A percentile compares a stretch with the other conserved stretches of the same genome.
phyloP scores from a whole-genome alignment of 2,113 vertebrate genomes.

The Camelus dromedarius region DNA sequence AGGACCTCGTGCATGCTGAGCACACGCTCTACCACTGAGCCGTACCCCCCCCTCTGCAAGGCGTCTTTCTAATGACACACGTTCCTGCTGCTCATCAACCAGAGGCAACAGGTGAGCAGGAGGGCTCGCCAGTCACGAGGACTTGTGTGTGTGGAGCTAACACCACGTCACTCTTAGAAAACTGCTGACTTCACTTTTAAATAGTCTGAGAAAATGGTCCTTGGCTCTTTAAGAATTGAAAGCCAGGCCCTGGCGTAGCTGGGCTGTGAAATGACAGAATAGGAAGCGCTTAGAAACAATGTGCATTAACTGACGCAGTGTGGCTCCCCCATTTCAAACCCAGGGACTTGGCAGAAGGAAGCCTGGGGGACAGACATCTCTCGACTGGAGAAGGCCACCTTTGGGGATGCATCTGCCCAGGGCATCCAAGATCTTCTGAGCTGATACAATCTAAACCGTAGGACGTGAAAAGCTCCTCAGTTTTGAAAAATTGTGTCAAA shows the following conservation, averaged over 20 bases:
- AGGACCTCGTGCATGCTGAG: no score
- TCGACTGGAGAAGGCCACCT: not conserved
- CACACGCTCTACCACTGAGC: no score
- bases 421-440: not conserved
- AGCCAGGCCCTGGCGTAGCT: not conserved
- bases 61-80: accelerated
- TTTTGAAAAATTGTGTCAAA: not conserved
- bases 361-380: accelerated
- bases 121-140: accelerated
- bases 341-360: no score
- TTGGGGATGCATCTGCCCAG: accelerated
- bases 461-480: not conserved
- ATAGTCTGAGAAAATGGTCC: not conserved
- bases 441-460: not conserved
- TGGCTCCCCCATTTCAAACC: not conserved
- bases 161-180: accelerated
- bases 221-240: not conserved
- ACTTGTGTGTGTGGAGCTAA: accelerated
- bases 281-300: not conserved
- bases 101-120: accelerated
- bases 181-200: no score
- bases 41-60: not conserved
- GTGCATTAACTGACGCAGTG: accelerated
- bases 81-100: accelerated
- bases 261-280: not conserved